Base-by-base conservation (phyloP, 2,888 invertebrate species). In the Mactromeris polynyma region DNA sequence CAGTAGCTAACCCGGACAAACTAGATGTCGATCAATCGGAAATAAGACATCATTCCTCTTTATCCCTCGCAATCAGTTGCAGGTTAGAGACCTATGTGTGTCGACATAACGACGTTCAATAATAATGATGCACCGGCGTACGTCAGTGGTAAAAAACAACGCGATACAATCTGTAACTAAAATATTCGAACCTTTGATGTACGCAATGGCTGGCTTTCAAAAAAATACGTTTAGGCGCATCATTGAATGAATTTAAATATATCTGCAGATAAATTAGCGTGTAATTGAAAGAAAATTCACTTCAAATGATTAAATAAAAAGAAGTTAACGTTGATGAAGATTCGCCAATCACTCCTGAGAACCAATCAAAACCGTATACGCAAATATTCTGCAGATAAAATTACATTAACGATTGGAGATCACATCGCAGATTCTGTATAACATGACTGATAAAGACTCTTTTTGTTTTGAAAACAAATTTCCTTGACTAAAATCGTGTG, bases 171-270 rank as follows among this genome's bases (percentile, higher is more conserved):
- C 84, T 54, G 40, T 36, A 51, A 36, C 33, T 19, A n/a, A 64
- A 26, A 33, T 69, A 14, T 42, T 69, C 38, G 36, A 51, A 54
- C 31, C 78, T 84, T 84, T 84, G 78, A 84, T 51, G 78, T 84
- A 1, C 4, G 31, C 36, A 14, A 46, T 51, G 19, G 19, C 40
- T 38, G 64, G 64, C 73, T 83, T 54, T 19, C 38, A 54, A 36
- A n/a, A 79, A 79, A 79, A 40, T 81, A 54, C 31, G 38, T 38
- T 58, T 9, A 31, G n/a, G n/a, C 46, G 36, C 77, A 26, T 46
- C 77, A 19, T 11, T 51, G 84, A 84, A 77, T 84, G 33, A n/a
- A 84, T 84, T 84, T 84, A 84, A 84, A 84, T 84, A 69, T 77
- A 84, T 69, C 78, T 78, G 54, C n/a, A 54, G 73, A 51, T 46